Percentiles rank a stretch among this genome's conserved stretches.
These are phyloP conservation scores for Xiphophorus couchianus DNA, from an alignment of 2,113 vertebrate genomes.

Conservation along the genomic window DNA sequence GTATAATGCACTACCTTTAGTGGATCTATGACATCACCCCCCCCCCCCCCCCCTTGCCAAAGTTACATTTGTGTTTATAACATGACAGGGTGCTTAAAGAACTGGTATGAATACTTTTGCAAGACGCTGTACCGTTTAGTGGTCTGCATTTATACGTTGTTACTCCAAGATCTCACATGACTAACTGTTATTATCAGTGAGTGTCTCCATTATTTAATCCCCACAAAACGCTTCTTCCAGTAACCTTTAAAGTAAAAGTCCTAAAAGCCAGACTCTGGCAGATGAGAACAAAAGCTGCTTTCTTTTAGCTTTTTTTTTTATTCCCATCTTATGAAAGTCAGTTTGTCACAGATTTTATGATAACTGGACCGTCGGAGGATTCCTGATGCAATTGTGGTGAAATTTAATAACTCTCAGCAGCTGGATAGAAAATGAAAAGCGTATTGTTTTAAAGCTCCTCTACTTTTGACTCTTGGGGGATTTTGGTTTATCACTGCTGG, in stretches of 20 bases:
- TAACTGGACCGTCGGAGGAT: neutral
- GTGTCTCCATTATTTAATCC: neutral
- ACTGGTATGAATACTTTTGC: no score
- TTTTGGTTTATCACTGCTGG: slow-evolving; percentile 1
- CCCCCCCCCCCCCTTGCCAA: no score
- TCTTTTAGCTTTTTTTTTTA: neutral
- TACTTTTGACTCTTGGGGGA: neutral
- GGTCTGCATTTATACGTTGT: neutral
- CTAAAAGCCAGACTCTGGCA: neutral
- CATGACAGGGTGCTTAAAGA: no score
- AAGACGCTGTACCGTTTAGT: no score
- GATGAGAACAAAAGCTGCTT: neutral
- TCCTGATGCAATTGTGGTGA: neutral
- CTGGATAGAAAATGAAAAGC: slow-evolving; percentile 9
- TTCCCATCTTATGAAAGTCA: neutral
- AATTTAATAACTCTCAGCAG: slow-evolving; percentile 16
- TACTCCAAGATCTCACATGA: neutral
- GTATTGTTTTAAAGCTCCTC: slow-evolving; percentile 13
- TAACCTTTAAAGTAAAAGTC: neutral
- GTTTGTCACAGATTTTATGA: neutral
- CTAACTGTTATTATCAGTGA: neutral
- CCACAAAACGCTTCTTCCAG: neutral
- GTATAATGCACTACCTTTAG: no score
- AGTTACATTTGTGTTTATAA: no score
- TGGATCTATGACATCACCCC: no score